Conservation (phyloP, 1,140 invertebrate genomes). For the Pomacea maculata region DNA sequence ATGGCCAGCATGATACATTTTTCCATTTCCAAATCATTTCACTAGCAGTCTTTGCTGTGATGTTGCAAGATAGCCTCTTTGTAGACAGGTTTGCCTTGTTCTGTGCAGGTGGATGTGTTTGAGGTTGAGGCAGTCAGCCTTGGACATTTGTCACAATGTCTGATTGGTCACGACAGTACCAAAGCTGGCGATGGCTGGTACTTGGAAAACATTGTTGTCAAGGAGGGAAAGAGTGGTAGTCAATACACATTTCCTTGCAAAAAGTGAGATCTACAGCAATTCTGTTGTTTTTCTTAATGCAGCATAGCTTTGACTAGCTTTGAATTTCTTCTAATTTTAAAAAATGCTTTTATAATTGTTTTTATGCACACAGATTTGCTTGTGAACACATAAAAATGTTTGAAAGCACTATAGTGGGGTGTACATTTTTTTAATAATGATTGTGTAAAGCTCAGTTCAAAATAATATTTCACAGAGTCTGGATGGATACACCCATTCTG, state of each 20-base stretch:
- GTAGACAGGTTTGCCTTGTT: background rate
- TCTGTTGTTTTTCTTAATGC: no score
- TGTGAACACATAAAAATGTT: no score
- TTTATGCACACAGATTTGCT: no score
- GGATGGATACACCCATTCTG: no score
- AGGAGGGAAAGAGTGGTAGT: constrained; percentile 45
- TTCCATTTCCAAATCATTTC: background rate
- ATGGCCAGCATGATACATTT: no score
- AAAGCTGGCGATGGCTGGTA: constrained; percentile 53
- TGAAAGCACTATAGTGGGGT: no score
- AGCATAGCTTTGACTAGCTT: no score
- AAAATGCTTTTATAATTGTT: no score
- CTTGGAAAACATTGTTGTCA: constrained; percentile 48
- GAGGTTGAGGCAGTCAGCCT: constrained; percentile 59
- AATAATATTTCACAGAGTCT: no score
- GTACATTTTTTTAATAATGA: no score
- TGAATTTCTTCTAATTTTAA: no score
- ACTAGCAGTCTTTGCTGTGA: background rate
- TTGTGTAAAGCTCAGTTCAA: no score
- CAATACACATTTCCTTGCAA: constrained; percentile 60
- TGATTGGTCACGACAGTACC: constrained; percentile 60
- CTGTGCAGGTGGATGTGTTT: constrained; percentile 56
- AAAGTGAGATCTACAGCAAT: constrained; percentile 37
- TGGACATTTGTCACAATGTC: constrained; percentile 49
- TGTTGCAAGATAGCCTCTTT: background rate